Evolutionary conservation across 2,888 invertebrate genomes (phyloP), one percentile per base, ranked within the genome.

Genomic region (Nesidiocoris tenuis): DNA sequence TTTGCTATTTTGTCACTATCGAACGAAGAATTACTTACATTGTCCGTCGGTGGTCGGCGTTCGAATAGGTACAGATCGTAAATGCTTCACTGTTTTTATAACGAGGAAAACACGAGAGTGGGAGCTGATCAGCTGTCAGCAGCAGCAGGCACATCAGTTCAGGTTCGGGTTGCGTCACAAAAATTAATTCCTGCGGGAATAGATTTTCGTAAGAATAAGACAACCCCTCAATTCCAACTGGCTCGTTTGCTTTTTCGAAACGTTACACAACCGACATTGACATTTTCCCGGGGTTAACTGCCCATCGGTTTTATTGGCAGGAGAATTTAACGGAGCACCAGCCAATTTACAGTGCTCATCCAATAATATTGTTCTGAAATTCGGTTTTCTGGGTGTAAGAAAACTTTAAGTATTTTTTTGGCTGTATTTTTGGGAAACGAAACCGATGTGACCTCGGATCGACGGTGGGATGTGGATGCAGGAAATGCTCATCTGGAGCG

Each of bases 121-220:
- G 72, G 72, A 72, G 72, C 61, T 72, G 72, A 72, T 72, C 63
- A 17, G 72, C 63, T 63, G 72, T 72, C 72, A 54, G 25, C 21
- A 17, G 23, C 72, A 72, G 72, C 25, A 39, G n/a, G 39, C 25
- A 18, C 39, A 25, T 21, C 61, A 61, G 18, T 72, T 61, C 19
- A n/a, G n/a, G n/a, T n/a, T n/a, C n/a, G 72, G 55, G 72, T 72
- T 72, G 63, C 72, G 72, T 72, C 72, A 72, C 22, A 22, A 61
- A 70, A 72, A 72, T 39, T 72, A 61, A 71, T 72, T 70, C 39
- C 72, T 70, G n/a, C n/a, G 59, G 70, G 57, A 70, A 70, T 59
- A 59, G 70, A 39, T 39, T 70, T 24, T 57, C 24, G 70, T 70
- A 70, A 70, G 70, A 70, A 70, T 70, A 70, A 70, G 70, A 57